Base-by-base conservation (phyloP, 2,888 invertebrate genomes). In the Cyaniris semiargus region DNA sequence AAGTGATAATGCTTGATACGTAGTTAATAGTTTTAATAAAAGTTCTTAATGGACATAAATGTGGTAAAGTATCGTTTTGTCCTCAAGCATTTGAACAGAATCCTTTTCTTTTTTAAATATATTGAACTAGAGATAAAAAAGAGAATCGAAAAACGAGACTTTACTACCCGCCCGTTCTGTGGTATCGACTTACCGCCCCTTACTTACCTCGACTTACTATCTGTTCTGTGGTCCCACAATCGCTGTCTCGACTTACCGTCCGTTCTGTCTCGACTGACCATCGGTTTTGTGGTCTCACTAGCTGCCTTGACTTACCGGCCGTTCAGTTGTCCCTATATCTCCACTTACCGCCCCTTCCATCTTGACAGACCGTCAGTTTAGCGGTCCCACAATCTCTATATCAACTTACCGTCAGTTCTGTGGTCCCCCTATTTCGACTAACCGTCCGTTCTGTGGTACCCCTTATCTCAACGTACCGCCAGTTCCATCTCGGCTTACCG, bases 291-390 rank as follows among this genome's bases (percentile, higher is more conserved):
- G 98, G 97, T 82, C 97, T 98, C 80, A 98, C 97, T 56, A n/a
- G 1, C 56, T 56, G 56, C 56, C 70, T 18, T 0, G 3, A 31
- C 15, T 80, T 91, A 97, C 98, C 98, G 96, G 90, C 96, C 97
- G 87, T 97, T 96, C 85, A 96, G 96, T 75, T 38, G 38, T 38
- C 8, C 8, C 38, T 10, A 38, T 1, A 38, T 38, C 10, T 34
- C 34, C 1, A 10, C 38, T 38, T 38, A 38, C 38, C 10, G 38
- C 97, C 88, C 96, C 97, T 8, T 8, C n/a, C 5, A 1, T n/a
- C n/a, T 18, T 5, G 15, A 21, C 38, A 80, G 91, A 97, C 98
- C 98, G 96, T 90, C 96, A 97, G 87, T 97, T 96, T 85, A 96
- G 96, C 75, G 98, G 97, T 82, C 97, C 98, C 80, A 98, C 97